phyloP scores from a whole-genome alignment of 2,797 vertebrate genomes.

The Bovichtus variegatus region DNA sequence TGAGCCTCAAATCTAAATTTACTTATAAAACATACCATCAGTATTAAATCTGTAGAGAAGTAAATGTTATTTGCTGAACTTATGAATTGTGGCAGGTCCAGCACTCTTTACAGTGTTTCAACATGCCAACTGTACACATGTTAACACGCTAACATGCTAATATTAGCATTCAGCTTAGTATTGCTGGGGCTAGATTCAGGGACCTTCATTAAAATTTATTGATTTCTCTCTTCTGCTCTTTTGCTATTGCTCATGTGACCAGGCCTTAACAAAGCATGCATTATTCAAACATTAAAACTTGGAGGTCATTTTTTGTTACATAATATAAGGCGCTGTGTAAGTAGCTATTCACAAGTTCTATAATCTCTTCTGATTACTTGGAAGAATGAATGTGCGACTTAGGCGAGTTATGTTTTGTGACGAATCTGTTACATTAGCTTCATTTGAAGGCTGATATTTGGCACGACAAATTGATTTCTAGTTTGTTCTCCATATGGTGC shows the following conservation, averaged over 20 bases:
- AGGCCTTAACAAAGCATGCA: neutral
- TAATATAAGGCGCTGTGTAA: neutral
- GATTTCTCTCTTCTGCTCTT: conserved; percentile 4
- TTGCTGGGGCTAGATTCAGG: neutral
- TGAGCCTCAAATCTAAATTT: neutral
- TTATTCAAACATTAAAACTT: neutral
- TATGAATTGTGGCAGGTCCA: neutral
- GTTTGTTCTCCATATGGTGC: conserved; percentile 29
- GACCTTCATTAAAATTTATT: neutral
- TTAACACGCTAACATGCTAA: neutral
- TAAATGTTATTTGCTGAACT: neutral
- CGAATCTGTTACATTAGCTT: conserved; percentile 29
- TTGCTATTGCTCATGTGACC: neutral
- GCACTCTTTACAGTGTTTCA: neutral
- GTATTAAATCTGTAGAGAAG: neutral
- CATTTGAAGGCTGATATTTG: conserved; percentile 25
- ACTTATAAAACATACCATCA: conserved; percentile 1
- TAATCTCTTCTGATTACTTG: neutral
- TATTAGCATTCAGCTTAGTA: neutral
- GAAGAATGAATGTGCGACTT: neutral
- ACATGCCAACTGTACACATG: neutral
- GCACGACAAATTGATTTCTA: conserved; percentile 26
- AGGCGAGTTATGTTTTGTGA: neutral
- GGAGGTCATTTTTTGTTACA: neutral
- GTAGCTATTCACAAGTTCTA: neutral